A percentile compares a stretch with the other conserved stretches of the same genome.
Conservation (phyloP, 1,140 invertebrate genomes). For the Drosophila kurseongensis region DNA sequence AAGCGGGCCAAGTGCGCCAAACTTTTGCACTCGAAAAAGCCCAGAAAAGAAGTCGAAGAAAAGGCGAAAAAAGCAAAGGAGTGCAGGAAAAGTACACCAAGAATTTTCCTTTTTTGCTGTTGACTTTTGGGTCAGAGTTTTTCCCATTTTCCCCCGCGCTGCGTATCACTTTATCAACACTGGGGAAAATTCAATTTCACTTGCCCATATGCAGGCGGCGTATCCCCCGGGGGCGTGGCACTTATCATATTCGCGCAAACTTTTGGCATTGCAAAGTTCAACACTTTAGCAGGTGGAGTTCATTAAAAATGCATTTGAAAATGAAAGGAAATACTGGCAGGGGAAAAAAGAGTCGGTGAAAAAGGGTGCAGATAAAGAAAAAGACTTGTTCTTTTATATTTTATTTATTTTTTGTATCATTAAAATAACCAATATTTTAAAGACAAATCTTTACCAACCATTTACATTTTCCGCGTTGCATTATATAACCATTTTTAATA, state of each 20-base stretch:
- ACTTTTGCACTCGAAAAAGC: conserved; percentile 50
- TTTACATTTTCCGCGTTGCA: too few relatives aligned
- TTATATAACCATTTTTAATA: too few relatives aligned
- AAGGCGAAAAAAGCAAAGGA: conserved; percentile 13
- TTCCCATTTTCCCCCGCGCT: conserved; percentile 6
- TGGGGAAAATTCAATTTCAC: conserved; percentile 78
- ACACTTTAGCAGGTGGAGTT: conserved; percentile 48
- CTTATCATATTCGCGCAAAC: conserved; percentile 74
- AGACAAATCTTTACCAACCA: too few relatives aligned
- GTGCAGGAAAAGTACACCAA: conserved; percentile 32
- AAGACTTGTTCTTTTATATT: too few relatives aligned
- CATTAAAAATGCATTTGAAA: conserved; percentile 58
- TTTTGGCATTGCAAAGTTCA: conserved; percentile 46
- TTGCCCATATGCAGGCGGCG: conserved; percentile 51
- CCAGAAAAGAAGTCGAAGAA: conserved; percentile 35
- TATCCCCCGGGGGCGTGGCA: conserved; percentile 41
- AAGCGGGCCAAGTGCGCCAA: conserved; percentile 55
- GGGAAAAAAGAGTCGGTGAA: background rate
- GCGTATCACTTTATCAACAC: conserved; percentile 74
- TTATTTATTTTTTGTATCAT: too few relatives aligned
- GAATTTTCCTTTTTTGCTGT: conserved; percentile 52
- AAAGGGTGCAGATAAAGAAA: background rate
- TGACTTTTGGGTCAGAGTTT: conserved; percentile 53
- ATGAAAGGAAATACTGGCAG: conserved; percentile 23
- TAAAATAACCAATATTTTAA: too few relatives aligned